A percentile compares a stretch with the other conserved stretches of the same genome.
These are phyloP conservation scores for Drosophila jambulina DNA, from an alignment of 1,140 invertebrate genomes.

Conservation along the genomic window DNA sequence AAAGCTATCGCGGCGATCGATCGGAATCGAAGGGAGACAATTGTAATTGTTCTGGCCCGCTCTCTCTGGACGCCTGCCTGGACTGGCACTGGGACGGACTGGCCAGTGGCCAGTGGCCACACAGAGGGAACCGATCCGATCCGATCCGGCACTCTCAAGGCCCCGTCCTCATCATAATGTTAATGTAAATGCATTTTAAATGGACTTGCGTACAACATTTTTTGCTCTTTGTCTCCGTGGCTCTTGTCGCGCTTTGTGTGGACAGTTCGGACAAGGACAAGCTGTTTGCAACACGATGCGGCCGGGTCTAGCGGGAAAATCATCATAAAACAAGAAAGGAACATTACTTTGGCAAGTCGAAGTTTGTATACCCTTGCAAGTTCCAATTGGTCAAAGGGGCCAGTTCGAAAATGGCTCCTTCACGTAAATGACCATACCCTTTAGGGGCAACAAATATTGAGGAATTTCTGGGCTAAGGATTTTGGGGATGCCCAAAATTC, in stretches of 20 bases:
- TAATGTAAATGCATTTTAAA: conserved; percentile 85
- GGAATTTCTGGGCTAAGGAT: neutral
- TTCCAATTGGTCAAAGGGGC: too few species aligned
- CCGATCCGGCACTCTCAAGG: conserved; percentile 41
- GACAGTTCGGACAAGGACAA: conserved; percentile 78
- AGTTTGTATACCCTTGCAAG: conserved; percentile 3
- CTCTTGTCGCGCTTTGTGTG: conserved; percentile 78
- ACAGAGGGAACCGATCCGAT: conserved; percentile 52
- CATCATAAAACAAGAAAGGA: conserved; percentile 56
- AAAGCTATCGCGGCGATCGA: conserved; percentile 84
- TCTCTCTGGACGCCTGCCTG: conserved; percentile 2
- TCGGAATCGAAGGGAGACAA: conserved; percentile 74
- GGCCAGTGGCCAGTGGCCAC: conserved; percentile 65
- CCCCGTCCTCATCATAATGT: conserved; percentile 81
- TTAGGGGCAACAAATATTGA: neutral
- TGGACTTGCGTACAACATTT: conserved; percentile 83
- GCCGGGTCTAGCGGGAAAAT: conserved; percentile 62
- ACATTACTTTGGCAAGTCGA: neutral
- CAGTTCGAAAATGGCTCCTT: neutral
- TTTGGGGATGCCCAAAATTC: too few species aligned
- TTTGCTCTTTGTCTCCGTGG: conserved; percentile 60
- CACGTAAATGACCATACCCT: neutral
- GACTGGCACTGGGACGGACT: neutral
- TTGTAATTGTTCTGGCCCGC: conserved; percentile 72
- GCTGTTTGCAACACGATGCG: conserved; percentile 82